Evolutionary conservation across 2,888 invertebrate genomes (phyloP), one percentile per base, ranked within the genome.

Genomic region (Invenusta paracnida): DNA sequence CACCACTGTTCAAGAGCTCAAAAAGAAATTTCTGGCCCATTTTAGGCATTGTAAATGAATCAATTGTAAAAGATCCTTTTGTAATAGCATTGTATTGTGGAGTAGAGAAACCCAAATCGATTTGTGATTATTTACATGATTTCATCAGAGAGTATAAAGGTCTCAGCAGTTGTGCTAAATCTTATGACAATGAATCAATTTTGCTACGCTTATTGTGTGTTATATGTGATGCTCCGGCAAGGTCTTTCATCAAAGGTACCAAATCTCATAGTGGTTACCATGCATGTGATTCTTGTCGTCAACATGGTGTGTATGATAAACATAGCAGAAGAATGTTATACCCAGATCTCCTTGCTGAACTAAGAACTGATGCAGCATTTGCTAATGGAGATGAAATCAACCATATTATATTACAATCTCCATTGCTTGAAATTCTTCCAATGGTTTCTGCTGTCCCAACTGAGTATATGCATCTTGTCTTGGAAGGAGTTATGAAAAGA

Each of bases 191-290:
- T 48, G 48, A 48, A 48, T 48, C 17, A 48, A 48, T 48, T 48
- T 48, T 48, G 48, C 48, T 87, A 27, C 85, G 27, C 29, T 82
- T 87, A 25, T 79, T 29, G 1, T 85, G 79, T 23, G 81, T 87
- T 81, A 85, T 87, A 29, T 88, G 86, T 0, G 87, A 87, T 82
- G 87, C 87, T n/a, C 87, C 87, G 2, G 87, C 87, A n/a, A 87
- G 86, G 83, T 11, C 87, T 66, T 84, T 83, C 25, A 17, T 87
- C 13, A 87, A 87, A 82, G 30, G 84, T 31, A 67, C 67, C 1
- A 85, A 84, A 66, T 31, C 13, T n/a, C 79, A 85, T 29, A 81
- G 23, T 66, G 79, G 82, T 29, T 87, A 87, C 66, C 27, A 67
- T 29, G 81, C 84, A 17, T 87, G 87, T 85, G 84, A 87, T 29